A percentile compares a stretch with the other conserved stretches of the same genome.
phyloP scores from a whole-genome alignment of 2,797 vertebrate species.

The Oreortyx pictus region DNA sequence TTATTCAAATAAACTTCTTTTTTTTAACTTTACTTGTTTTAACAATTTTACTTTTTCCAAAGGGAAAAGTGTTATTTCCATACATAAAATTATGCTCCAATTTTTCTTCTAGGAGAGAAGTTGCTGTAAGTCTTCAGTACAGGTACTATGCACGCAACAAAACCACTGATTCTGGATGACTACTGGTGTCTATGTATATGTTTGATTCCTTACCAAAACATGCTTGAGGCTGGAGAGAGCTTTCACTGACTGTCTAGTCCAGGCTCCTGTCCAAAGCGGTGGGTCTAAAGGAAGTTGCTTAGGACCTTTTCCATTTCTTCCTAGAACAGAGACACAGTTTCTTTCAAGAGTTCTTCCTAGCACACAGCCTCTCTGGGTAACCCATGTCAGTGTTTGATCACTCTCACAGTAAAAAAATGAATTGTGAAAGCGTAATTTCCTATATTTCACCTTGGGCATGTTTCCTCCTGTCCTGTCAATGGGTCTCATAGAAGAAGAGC shows the following conservation, averaged over 20 bases:
- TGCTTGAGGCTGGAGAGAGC: neutral
- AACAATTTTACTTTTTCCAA: neutral
- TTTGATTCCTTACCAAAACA: neutral
- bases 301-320: neutral
- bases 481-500: neutral
- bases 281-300: neutral
- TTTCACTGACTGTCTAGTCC: neutral
- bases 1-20: neutral
- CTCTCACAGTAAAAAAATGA: neutral
- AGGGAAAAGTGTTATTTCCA: neutral
- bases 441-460: neutral
- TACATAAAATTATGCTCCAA: neutral
- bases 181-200: neutral
- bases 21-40: neutral
- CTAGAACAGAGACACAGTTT: neutral
- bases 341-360: neutral
- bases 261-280: neutral
- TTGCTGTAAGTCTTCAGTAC: neutral
- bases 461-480: neutral
- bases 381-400: neutral
- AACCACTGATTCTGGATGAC: neutral
- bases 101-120: neutral
- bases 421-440: neutral
- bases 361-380: neutral
- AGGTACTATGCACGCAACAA: neutral